Evolutionary conservation across 2,888 invertebrate species (phyloP).

Genomic region (Tipula helvola): DNA sequence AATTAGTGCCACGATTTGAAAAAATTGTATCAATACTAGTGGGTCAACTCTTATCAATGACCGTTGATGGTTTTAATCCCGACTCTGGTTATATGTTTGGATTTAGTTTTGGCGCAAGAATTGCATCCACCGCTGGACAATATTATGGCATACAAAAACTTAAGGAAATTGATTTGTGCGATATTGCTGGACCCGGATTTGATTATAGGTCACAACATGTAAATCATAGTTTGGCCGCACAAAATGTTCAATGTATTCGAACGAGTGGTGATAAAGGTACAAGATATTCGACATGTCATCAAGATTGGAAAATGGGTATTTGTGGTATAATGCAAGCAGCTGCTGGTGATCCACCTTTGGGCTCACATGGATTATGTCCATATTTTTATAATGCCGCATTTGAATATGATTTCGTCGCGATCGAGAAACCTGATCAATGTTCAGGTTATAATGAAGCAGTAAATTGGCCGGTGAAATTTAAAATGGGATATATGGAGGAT

Average conservation of each 20-base stretch:
- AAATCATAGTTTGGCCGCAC: conserved; percentile 19
- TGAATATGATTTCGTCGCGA: conserved; percentile 19
- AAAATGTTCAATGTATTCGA: conserved; percentile 23
- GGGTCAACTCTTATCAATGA: conserved; percentile 19
- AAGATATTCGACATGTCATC: conserved; percentile 20
- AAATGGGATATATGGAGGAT: conserved; percentile 22
- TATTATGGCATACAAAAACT: conserved; percentile 18
- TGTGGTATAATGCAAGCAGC: conserved; percentile 21
- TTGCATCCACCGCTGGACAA: conserved; percentile 21
- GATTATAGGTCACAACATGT: conserved; percentile 14
- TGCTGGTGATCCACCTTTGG: conserved; percentile 17
- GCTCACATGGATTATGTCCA: conserved; percentile 22
- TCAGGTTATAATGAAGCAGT: conserved; percentile 5
- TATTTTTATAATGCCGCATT: conserved; percentile 22
- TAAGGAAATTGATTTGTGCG: conserved; percentile 21
- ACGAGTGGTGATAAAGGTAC: conserved; percentile 22
- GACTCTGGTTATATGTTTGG: conserved; percentile 21
- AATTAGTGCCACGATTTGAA: conserved; percentile 17
- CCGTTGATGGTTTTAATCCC: conserved; percentile 18
- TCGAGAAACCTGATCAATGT: conserved; percentile 19
- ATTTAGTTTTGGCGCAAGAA: conserved; percentile 21
- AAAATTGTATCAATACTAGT: conserved; percentile 17
- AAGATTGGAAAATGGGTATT: conserved; percentile 23
- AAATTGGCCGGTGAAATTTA: conserved; percentile 18
- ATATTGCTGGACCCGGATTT: conserved; percentile 22